Conservation (phyloP, 2,797 vertebrate species). For the Mus minutoides region DNA sequence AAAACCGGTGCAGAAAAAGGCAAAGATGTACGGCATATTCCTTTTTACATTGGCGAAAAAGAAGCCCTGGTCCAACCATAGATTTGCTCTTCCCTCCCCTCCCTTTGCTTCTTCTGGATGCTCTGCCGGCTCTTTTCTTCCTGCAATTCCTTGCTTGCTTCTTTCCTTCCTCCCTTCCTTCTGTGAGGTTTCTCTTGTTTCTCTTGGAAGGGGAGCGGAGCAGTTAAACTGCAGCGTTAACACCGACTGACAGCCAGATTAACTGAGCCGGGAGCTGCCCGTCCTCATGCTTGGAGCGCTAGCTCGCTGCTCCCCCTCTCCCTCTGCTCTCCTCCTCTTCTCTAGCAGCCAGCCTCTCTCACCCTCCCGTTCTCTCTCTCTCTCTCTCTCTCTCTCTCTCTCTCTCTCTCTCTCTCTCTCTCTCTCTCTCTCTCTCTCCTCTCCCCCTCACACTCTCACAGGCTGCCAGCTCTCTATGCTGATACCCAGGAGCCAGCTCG, state of each 20-base stretch:
- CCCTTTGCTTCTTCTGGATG: slow-evolving; percentile 80
- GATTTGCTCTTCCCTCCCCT: slow-evolving; percentile 85
- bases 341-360: slow-evolving; percentile 53
- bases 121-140: slow-evolving; percentile 82
- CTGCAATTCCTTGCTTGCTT: slow-evolving; percentile 76
- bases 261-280: slow-evolving; percentile 88
- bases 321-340: slow-evolving; percentile 71
- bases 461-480: slow-evolving; percentile 81
- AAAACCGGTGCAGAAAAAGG: slow-evolving; percentile 98
- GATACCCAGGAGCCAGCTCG: slow-evolving; percentile 78
- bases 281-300: slow-evolving; percentile 85
- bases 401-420: slow-evolving; percentile 64
- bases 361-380: slow-evolving; percentile 56
- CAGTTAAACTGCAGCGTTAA: slow-evolving; percentile 90
- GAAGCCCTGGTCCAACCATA: slow-evolving; percentile 96
- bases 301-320: slow-evolving; percentile 64
- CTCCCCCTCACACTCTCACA: slow-evolving; percentile 78
- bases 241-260: slow-evolving; percentile 89
- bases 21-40: slow-evolving; percentile 99
- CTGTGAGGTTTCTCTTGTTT: slow-evolving; percentile 81
- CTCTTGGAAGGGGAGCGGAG: slow-evolving; percentile 82
- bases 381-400: slow-evolving; percentile 30
- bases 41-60: slow-evolving; percentile 98
- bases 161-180: slow-evolving; percentile 82
- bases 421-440: slow-evolving; percentile 67